Evolutionary conservation across 2,113 vertebrate species (phyloP), one percentile per base, ranked within the genome.

Genomic region (Xiphophorus maculatus): DNA sequence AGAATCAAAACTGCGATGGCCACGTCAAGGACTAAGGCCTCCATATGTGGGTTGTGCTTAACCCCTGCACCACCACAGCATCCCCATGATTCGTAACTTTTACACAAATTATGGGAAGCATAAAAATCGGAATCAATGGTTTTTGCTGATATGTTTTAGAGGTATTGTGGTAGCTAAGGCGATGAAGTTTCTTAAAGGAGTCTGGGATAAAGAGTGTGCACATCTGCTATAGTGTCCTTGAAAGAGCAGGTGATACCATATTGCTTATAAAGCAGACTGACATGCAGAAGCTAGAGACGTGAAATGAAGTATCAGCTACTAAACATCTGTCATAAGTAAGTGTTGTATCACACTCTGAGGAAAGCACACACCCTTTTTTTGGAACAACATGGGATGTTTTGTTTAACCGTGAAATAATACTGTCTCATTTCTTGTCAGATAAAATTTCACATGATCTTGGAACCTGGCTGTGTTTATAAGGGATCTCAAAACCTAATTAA

Each of bases 291-390:
- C 35, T 11, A 37, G 10, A 37, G 35, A 3, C 10, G 5, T 1
- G 28, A 25, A 74, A 22, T 71, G 33, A 72, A 60, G 67, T 74
- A 13, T 84, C 42, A 71, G 28, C 27, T 40, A 65, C 3, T 28
- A 40, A 68, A 64, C 63, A 71, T 69, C 32, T 81, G 15, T 67
- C 48, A 73, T 51, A 61, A 3, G n/a, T 65, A 63, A 27, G 10
- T 63, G 28, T 54, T 68, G 14, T 65, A 66, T 2, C 33, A 27
- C 64, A 77, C 66, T 74, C 66, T 60, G 65, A 28, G 6, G 13
- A 25, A 33, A 58, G 12, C 44, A 48, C 5, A 29, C n/a, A 37
- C 42, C 11, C 33, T 30, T 63, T 42, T 14, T 12, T 30, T 71
- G 12, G 66, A 80, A 78, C 73, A 40, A 15, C 62, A 19, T 29